A percentile compares a stretch with the other conserved stretches of the same genome.
These are phyloP conservation scores for Tyrophagus putrescentiae DNA, from an alignment of 1,140 invertebrate genomes.

Conservation along the genomic window DNA sequence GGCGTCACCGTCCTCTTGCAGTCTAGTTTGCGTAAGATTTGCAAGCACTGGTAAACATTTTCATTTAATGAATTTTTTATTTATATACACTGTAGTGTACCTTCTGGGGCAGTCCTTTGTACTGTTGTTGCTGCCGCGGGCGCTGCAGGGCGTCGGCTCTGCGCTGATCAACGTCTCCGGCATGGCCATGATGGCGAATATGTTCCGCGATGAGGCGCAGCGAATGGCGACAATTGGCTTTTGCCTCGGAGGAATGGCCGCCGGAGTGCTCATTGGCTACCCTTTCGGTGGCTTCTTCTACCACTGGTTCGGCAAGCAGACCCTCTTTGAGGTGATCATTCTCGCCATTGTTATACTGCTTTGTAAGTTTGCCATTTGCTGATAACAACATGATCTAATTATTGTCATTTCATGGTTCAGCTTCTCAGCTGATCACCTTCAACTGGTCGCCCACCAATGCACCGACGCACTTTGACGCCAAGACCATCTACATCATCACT, in stretches of 20 bases:
- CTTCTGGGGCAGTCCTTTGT: slow-evolving; percentile 60
- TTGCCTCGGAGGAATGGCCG: slow-evolving; percentile 57
- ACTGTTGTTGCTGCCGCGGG: slow-evolving; percentile 56
- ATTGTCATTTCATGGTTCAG: slow-evolving; percentile 5
- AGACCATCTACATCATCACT: slow-evolving; percentile 6
- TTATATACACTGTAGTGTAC: slow-evolving; percentile 49
- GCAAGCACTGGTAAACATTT: background rate
- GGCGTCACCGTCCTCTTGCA: slow-evolving; percentile 21
- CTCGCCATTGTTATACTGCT: slow-evolving; percentile 39
- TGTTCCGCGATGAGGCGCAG: slow-evolving; percentile 42
- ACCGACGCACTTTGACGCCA: background rate
- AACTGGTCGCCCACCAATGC: slow-evolving; percentile 17
- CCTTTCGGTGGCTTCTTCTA: slow-evolving; percentile 59
- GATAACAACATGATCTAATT: slow-evolving; percentile 3
- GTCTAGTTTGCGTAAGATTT: slow-evolving; percentile 22
- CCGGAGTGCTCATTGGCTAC: slow-evolving; percentile 61
- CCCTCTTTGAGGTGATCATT: slow-evolving; percentile 54
- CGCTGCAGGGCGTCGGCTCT: slow-evolving; percentile 69
- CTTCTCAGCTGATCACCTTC: slow-evolving; percentile 7
- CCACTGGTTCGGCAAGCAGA: slow-evolving; percentile 52
- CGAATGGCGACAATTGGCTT: slow-evolving; percentile 56
- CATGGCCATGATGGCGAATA: slow-evolving; percentile 40
- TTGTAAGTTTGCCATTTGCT: slow-evolving; percentile 9
- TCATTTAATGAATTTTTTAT: background rate
- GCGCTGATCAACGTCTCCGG: slow-evolving; percentile 58